phyloP scores from a whole-genome alignment of 2,888 invertebrate genomes.

The Andrena bicolor region DNA sequence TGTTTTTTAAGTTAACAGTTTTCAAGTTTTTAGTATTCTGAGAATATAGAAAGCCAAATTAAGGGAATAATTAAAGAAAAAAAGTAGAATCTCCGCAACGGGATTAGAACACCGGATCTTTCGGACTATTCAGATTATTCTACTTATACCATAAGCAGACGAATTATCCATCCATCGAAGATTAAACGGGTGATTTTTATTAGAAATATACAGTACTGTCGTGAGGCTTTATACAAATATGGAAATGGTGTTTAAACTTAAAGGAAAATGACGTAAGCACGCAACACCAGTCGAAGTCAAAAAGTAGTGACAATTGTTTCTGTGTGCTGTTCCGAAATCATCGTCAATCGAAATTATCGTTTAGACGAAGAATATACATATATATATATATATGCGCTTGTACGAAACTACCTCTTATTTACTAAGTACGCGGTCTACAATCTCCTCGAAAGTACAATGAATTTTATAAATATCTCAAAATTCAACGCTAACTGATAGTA shows the following conservation, averaged over 20 bases:
- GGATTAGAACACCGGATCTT: too few species aligned
- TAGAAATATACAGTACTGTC: conserved; percentile 80
- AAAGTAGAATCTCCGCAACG: too few species aligned
- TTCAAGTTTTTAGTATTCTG: too few species aligned
- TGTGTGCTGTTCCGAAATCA: background rate
- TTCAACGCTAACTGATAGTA: conserved; percentile 70
- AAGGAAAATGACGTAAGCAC: conserved; percentile 59
- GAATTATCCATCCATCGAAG: conserved; percentile 24
- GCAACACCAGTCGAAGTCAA: conserved; percentile 33
- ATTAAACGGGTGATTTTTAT: conserved; percentile 76
- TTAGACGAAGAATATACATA: conserved; percentile 25
- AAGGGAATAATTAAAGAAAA: too few species aligned
- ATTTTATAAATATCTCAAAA: conserved; percentile 74
- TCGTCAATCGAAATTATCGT: conserved; percentile 35
- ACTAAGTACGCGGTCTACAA: conserved; percentile 41
- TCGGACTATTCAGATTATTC: too few species aligned
- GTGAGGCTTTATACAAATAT: conserved; percentile 79
- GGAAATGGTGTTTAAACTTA: conserved; percentile 72
- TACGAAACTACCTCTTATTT: conserved; percentile 51
- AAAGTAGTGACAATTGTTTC: conserved; percentile 14
- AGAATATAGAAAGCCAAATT: too few species aligned
- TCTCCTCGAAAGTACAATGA: conserved; percentile 53
- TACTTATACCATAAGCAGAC: background rate
- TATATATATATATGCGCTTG: conserved; percentile 11
- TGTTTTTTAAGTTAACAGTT: too few species aligned